Conservation (phyloP, 2,113 vertebrate genomes). For the Raphicerus campestris region DNA sequence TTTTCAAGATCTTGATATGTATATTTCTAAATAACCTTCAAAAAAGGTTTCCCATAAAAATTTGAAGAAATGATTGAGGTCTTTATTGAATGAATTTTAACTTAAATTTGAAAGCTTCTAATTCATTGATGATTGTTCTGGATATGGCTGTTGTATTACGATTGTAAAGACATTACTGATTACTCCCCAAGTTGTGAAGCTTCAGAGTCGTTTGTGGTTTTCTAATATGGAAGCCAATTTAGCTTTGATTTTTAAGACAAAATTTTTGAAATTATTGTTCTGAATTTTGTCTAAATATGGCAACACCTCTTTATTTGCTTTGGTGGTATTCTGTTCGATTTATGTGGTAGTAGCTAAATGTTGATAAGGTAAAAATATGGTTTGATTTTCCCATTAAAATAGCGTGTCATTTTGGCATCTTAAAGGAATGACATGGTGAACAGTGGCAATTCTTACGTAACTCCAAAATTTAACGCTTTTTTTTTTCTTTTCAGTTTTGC, state of each 20-base stretch:
- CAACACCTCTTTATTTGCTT: background rate
- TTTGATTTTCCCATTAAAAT: background rate
- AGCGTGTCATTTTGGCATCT: background rate
- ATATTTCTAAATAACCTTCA: background rate
- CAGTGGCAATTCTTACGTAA: background rate
- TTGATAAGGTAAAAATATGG: background rate
- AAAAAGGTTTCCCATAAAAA: background rate
- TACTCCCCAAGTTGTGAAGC: background rate
- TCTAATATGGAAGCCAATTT: background rate
- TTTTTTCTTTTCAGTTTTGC: background rate
- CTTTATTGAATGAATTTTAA: constrained; percentile 12
- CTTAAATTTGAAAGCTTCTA: background rate
- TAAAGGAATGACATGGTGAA: background rate
- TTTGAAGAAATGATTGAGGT: background rate
- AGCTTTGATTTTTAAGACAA: background rate
- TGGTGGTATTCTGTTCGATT: background rate
- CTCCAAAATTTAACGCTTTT: background rate
- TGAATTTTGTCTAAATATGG: background rate
- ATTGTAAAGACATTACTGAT: background rate
- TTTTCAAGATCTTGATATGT: background rate
- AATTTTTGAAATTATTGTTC: constrained; percentile 7
- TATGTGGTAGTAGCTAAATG: background rate
- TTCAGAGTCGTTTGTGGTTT: background rate
- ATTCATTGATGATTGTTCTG: background rate
- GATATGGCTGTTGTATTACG: background rate